phyloP scores from a whole-genome alignment of 2,888 invertebrate genomes.

The Noctua fimbriata region DNA sequence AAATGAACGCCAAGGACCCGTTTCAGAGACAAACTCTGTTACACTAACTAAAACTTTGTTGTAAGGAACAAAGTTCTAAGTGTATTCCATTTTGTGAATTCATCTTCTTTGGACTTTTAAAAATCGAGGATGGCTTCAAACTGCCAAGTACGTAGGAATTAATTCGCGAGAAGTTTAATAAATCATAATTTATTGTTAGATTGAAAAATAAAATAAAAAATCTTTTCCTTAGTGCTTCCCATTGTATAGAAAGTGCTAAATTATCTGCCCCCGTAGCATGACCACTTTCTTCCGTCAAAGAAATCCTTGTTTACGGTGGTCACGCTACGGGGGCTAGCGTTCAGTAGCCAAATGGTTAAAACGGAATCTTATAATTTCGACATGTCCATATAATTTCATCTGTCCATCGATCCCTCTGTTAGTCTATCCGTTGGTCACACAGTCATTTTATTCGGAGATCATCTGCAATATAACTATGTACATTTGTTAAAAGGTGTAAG shows the following conservation, averaged over 20 bases:
- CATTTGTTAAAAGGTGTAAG: background rate
- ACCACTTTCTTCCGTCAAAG: no score
- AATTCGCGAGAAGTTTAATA: slow-evolving; percentile 2
- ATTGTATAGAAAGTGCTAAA: background rate
- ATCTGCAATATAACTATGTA: background rate
- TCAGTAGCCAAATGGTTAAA: background rate
- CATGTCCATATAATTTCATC: background rate
- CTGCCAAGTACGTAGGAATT: slow-evolving; percentile 33
- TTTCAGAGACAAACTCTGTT: slow-evolving; percentile 61
- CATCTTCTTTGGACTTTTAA: slow-evolving; percentile 56
- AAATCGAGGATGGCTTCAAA: slow-evolving; percentile 52
- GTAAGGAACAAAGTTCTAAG: slow-evolving; percentile 52
- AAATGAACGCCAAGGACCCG: slow-evolving; percentile 50
- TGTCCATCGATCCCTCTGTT: background rate
- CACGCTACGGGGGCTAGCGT: no score
- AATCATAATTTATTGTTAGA: background rate
- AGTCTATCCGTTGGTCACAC: background rate
- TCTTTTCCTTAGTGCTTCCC: background rate
- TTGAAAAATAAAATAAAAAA: background rate
- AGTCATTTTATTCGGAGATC: background rate
- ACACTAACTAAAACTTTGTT: slow-evolving; percentile 63
- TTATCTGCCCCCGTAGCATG: no score
- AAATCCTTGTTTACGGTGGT: no score
- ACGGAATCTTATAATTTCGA: background rate
- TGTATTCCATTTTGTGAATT: slow-evolving; percentile 65